Base-by-base conservation (phyloP, 2,888 invertebrate genomes). In the Tribolium freemani region DNA sequence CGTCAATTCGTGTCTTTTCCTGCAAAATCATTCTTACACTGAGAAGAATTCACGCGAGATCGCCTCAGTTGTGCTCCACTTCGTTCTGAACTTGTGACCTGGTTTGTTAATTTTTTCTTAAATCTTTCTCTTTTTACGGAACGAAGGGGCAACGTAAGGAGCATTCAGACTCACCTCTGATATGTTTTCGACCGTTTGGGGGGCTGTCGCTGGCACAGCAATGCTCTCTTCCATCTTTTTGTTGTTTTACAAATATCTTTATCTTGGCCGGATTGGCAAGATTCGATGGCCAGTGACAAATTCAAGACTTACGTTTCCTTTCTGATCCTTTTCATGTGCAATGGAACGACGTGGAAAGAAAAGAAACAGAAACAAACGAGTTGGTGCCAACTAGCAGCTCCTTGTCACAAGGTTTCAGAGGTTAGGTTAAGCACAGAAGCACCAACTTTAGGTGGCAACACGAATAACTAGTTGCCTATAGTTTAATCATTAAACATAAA, bases 1-100 rank as follows among this genome's bases (percentile, higher is more conserved):
- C 72, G 30, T 71, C 71, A 57, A 77, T 70, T 45, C 76, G 75
- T 54, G 74, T 73, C 66, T 79, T 79, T 73, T 79, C 80, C 84
- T 84, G 83, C 48, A 83, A 83, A 77, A 81, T 76, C 82, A 83
- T 82, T 71, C 58, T 72, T 76, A 74, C 68, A 76, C 68, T 67
- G 73, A 72, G 60, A 75, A 77, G 74, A 75, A 76, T 11, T 77
- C 77, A 71, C 63, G 10, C 56, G 56, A 56, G 38, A 38, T 58
- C 58, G 30, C 8, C 61, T 69, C 69, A 56, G 75, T 63, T 75
- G 76, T 82, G 84, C 81, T 83, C 84, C 77, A 82, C 82, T 84
- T 83, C 75, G 73, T 73, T 58, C 60, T 79, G 80, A 79, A 79
- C 81, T 81, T 78, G 75, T 82, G 84, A 84, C 84, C 84, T 83